phyloP scores from a whole-genome alignment of 2,888 invertebrate genomes.

The Aromia moschata region DNA sequence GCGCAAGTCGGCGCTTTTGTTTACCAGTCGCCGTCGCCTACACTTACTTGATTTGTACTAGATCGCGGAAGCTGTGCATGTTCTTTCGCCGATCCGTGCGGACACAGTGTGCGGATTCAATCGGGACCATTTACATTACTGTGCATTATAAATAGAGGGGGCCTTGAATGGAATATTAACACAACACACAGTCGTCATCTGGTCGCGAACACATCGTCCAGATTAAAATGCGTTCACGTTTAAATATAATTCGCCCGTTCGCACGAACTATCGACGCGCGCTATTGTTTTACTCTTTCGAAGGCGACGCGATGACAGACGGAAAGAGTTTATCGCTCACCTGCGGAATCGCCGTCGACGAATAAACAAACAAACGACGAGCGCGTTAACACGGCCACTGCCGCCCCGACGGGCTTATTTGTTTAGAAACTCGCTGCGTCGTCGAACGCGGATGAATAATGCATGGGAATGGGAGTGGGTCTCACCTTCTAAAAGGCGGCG shows the following conservation, averaged over 20 bases:
- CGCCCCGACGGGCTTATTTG: background rate
- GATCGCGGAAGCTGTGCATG: conserved; percentile 35
- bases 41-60: conserved; percentile 44
- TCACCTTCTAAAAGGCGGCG: no score
- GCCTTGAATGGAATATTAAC: conserved; percentile 46
- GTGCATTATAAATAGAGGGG: conserved; percentile 47
- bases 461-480: background rate
- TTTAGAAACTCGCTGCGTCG: background rate
- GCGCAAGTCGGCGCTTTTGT: background rate
- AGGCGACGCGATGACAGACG: background rate
- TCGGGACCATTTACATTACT: conserved; percentile 28
- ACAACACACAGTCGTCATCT: background rate
- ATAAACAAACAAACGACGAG: background rate
- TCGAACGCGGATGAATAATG: background rate
- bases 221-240: background rate
- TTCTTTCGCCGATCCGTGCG: conserved; percentile 29
- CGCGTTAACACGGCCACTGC: background rate
- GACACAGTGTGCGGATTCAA: conserved; percentile 28
- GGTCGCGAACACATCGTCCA: background rate
- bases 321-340: background rate
- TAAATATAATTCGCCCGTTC: background rate
- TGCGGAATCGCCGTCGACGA: background rate
- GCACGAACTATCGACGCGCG: no score
- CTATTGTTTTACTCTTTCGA: background rate
- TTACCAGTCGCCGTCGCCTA: conserved; percentile 3